Percentiles rank a stretch among this genome's conserved stretches.
Conservation (phyloP, 1,140 invertebrate species). For the Sesamia nonagrioides region DNA sequence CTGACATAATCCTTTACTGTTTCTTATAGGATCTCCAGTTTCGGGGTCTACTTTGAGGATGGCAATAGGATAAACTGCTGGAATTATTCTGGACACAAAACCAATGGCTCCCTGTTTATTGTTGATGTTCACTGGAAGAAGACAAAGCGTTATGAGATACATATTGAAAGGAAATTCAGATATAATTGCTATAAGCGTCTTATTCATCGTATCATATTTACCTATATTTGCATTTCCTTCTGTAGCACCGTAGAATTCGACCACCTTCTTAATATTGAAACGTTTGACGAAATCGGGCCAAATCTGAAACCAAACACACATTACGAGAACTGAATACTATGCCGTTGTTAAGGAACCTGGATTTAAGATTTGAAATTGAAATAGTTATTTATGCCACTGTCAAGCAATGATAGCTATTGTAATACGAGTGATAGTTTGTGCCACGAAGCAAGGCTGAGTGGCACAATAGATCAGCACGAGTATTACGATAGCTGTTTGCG, state of each 20-base stretch:
- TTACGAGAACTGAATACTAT: neutral
- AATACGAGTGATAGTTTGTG: too few relatives aligned
- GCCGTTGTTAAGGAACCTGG: neutral
- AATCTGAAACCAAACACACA: slow-evolving; percentile 90
- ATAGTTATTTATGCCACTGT: too few relatives aligned
- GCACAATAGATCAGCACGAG: too few relatives aligned
- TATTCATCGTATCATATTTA: slow-evolving; percentile 74
- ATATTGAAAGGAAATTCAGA: too few relatives aligned
- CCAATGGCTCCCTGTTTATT: slow-evolving; percentile 98
- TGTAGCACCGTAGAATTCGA: slow-evolving; percentile 99
- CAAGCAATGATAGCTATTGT: too few relatives aligned
- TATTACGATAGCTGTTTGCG: too few relatives aligned
- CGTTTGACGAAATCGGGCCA: slow-evolving; percentile 97
- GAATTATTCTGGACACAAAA: slow-evolving; percentile 96
- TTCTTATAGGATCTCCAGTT: slow-evolving; percentile 94
- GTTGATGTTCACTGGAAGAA: slow-evolving; percentile 95
- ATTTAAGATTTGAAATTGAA: too few relatives aligned
- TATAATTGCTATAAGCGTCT: neutral
- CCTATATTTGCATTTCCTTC: slow-evolving; percentile 99
- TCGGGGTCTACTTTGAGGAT: slow-evolving; percentile 96
- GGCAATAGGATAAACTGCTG: slow-evolving; percentile 95
- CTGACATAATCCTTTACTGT: slow-evolving; percentile 94
- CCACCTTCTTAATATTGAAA: slow-evolving; percentile 95
- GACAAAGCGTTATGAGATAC: neutral
- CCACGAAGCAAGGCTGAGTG: too few relatives aligned